These are phyloP conservation scores for Meriones unguiculatus DNA, from an alignment of 2,113 vertebrate genomes.

Conservation along the genomic window DNA sequence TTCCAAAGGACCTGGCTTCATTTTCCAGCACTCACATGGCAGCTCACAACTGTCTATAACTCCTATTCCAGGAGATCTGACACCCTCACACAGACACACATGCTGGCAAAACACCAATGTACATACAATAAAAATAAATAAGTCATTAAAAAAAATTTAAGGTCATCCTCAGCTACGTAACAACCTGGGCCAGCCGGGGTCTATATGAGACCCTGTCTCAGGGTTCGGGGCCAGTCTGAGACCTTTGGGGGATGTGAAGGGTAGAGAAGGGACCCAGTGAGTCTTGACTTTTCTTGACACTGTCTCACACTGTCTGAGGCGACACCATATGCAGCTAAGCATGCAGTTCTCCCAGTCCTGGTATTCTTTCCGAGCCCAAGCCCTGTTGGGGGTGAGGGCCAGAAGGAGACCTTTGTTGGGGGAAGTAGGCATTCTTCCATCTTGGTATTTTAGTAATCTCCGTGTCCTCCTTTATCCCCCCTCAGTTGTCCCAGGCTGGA, in stretches of 20 bases:
- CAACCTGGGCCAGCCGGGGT: not conserved
- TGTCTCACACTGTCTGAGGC: not conserved
- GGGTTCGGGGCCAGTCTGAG: not conserved
- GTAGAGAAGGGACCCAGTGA: not conserved
- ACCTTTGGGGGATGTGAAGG: not conserved
- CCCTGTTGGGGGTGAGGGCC: not conserved
- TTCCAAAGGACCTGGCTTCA: not conserved
- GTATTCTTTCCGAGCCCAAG: not conserved
- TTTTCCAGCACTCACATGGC: not conserved
- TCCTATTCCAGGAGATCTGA: not conserved
- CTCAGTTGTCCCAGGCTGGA: slow-evolving; percentile 96
- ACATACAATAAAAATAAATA: not conserved
- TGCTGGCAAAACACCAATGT: not conserved
- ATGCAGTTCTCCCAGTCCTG: not conserved
- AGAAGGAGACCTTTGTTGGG: not conserved
- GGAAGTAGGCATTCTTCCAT: not conserved
- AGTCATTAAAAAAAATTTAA: not conserved
- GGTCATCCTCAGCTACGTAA: not conserved
- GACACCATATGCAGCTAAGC: not conserved
- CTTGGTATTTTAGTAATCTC: not conserved
- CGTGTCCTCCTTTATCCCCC: not conserved
- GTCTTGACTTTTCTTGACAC: not conserved
- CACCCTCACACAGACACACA: not conserved
- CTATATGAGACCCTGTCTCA: not conserved
- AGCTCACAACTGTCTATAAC: not conserved